These are phyloP conservation scores for Myripristis murdjan DNA, from an alignment of 2,797 vertebrate genomes.

Conservation along the genomic window DNA sequence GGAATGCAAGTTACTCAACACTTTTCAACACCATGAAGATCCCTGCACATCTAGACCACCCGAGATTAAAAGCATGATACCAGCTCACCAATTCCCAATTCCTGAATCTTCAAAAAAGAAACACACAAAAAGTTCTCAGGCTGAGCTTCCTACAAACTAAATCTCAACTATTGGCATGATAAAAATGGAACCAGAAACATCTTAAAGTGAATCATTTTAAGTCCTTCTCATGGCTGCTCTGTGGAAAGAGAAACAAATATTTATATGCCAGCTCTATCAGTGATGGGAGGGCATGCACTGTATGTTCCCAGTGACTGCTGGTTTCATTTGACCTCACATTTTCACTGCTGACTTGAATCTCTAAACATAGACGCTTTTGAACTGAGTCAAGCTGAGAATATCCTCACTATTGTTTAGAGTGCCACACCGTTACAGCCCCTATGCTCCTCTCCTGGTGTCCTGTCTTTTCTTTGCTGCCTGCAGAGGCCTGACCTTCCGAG, in stretches of 20 bases:
- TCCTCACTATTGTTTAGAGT: too few relatives aligned
- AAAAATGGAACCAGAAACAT: neutral
- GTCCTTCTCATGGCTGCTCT: neutral
- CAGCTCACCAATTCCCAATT: too few relatives aligned
- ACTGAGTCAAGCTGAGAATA: too few relatives aligned
- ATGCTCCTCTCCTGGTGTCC: too few relatives aligned
- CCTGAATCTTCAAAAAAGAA: too few relatives aligned
- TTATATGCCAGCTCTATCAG: neutral
- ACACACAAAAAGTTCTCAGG: neutral
- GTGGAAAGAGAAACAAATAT: neutral
- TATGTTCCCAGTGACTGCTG: neutral
- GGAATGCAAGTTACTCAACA: conserved; percentile 27
- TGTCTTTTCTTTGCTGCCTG: too few relatives aligned
- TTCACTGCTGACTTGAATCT: neutral
- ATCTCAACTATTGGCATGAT: too few relatives aligned
- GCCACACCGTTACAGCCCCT: too few relatives aligned
- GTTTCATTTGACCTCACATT: neutral
- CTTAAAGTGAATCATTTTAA: neutral
- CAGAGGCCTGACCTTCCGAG: too few relatives aligned
- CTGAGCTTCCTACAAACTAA: too few relatives aligned
- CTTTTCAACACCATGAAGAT: conserved; percentile 19
- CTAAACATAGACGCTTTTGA: neutral
- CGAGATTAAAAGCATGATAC: neutral
- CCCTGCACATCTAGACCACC: neutral
- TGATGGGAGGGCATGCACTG: neutral